phyloP scores from a whole-genome alignment of 2,113 vertebrate genomes.

The Heteronetta atricapilla region DNA sequence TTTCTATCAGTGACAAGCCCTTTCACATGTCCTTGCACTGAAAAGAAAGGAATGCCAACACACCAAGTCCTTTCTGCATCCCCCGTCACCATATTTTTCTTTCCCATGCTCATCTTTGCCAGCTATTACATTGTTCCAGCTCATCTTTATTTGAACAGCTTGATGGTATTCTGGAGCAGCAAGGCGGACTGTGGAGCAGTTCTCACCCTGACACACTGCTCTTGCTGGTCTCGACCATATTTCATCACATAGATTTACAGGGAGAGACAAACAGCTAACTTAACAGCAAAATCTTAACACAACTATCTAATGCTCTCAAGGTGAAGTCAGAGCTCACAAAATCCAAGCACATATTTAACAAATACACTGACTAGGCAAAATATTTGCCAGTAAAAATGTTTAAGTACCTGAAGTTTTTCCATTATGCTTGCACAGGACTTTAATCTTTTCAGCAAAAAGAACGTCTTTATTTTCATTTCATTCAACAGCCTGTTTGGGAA shows the following conservation, averaged over 20 bases:
- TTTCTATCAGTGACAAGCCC: constrained; percentile 74
- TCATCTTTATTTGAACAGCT: constrained; percentile 76
- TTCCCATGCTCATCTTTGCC: constrained; percentile 73
- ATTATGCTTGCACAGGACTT: neutral
- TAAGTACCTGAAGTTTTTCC: neutral
- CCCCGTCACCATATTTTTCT: constrained; percentile 62
- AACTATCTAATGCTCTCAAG: neutral
- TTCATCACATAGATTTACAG: neutral
- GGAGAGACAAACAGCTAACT: neutral
- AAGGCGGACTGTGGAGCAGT: neutral
- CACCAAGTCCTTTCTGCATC: neutral
- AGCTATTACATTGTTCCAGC: constrained; percentile 75
- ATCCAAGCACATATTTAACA: neutral
- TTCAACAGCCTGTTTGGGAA: neutral
- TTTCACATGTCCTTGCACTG: constrained; percentile 70
- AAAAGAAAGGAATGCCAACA: constrained; percentile 69
- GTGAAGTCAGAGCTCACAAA: neutral
- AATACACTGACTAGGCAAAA: neutral
- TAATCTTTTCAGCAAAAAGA: neutral
- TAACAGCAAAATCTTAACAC: neutral
- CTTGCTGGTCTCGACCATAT: neutral
- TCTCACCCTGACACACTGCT: neutral
- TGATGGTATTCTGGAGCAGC: constrained; percentile 26
- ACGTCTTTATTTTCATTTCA: neutral
- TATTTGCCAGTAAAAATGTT: neutral